These are phyloP conservation scores for Channallabes apus DNA, from an alignment of 2,797 vertebrate genomes.

Conservation along the genomic window DNA sequence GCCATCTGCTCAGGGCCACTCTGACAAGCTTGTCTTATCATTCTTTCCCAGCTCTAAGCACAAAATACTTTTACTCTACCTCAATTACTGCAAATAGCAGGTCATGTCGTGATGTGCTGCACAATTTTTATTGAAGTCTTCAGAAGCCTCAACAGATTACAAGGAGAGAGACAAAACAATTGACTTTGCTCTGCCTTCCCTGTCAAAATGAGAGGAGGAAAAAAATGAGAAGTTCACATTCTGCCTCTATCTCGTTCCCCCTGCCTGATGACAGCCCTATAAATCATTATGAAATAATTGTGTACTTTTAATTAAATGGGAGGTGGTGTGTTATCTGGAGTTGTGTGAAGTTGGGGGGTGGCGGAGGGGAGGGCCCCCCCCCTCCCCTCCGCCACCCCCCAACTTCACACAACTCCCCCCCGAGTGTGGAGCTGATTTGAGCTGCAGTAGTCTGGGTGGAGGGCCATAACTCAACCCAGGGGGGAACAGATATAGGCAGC, in stretches of 20 bases:
- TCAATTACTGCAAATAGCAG: constrained; percentile 55
- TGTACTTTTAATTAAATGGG: constrained; percentile 62
- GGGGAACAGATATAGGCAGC: constrained; percentile 56
- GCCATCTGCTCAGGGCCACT: constrained; percentile 50
- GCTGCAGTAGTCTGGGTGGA: constrained; percentile 41
- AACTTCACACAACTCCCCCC: no score
- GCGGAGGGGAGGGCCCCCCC: constrained; percentile 9
- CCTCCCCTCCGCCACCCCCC: no score
- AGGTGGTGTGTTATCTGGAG: constrained; percentile 51
- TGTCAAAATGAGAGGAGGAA: constrained; percentile 48
- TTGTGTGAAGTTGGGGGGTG: constrained; percentile 25
- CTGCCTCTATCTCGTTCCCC: constrained; percentile 49
- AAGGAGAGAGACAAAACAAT: constrained; percentile 52
- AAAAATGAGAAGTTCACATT: constrained; percentile 50
- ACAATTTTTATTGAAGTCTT: constrained; percentile 50
- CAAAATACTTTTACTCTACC: constrained; percentile 34
- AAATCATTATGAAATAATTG: constrained; percentile 62
- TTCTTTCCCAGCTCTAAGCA: constrained; percentile 47
- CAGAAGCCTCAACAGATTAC: constrained; percentile 48
- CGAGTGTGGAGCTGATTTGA: constrained; percentile 47
- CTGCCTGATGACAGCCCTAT: constrained; percentile 50
- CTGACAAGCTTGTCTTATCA: constrained; percentile 55
- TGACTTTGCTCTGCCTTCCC: constrained; percentile 58
- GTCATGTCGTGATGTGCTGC: constrained; percentile 44
- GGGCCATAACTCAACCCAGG: constrained; percentile 54